phyloP scores from a whole-genome alignment of 2,888 invertebrate species.

The Synergus laeviventris region DNA sequence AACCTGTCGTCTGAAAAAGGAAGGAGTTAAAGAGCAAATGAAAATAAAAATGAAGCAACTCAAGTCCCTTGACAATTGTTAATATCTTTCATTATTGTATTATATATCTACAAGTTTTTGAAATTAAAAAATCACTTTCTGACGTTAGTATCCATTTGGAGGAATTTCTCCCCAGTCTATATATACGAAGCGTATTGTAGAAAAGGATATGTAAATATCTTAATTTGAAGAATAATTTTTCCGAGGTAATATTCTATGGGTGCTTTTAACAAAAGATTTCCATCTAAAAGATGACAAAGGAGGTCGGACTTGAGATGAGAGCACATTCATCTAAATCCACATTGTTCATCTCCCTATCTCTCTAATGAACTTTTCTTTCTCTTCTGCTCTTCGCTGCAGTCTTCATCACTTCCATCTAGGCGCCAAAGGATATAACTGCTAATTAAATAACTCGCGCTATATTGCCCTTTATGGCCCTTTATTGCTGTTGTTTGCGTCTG shows the following conservation, averaged over 20 bases:
- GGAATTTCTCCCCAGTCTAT: not conserved
- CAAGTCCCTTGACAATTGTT: slow-evolving; percentile 30
- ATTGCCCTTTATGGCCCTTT: slow-evolving; percentile 47
- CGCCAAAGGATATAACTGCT: slow-evolving; percentile 45
- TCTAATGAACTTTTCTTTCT: slow-evolving; percentile 29
- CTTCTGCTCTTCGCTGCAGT: slow-evolving; percentile 20
- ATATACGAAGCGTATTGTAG: not conserved
- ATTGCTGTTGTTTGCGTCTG: slow-evolving; percentile 43
- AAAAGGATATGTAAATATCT: slow-evolving; percentile 2
- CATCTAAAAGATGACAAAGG: slow-evolving; percentile 14
- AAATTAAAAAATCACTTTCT: not conserved
- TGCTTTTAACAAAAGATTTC: slow-evolving; percentile 15
- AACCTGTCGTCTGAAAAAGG: slow-evolving; percentile 41
- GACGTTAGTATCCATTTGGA: not conserved
- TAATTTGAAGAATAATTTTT: slow-evolving; percentile 7
- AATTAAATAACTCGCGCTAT: slow-evolving; percentile 53
- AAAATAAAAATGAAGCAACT: slow-evolving; percentile 28
- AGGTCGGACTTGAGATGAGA: slow-evolving; percentile 5
- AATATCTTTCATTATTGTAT: slow-evolving; percentile 2
- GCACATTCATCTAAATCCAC: slow-evolving; percentile 41
- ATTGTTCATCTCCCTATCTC: slow-evolving; percentile 41
- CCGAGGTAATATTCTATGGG: not conserved
- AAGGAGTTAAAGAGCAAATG: slow-evolving; percentile 27
- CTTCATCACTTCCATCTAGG: slow-evolving; percentile 31
- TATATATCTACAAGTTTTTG: not conserved